These are phyloP conservation scores for Anaspis maculata DNA, from an alignment of 2,888 invertebrate genomes.

Conservation along the genomic window DNA sequence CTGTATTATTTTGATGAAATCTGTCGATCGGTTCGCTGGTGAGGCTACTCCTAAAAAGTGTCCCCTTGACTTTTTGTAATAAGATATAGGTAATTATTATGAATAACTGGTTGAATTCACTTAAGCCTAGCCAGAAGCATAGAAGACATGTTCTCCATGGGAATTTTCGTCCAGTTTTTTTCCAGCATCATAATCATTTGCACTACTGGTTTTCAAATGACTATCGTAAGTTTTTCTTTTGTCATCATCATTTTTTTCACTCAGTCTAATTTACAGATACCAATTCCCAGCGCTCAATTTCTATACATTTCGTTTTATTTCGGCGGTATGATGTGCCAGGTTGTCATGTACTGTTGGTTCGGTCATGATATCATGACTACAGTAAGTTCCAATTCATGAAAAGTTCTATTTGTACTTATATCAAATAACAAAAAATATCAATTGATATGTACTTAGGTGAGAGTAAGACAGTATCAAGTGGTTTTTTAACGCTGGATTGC, in stretches of 20 bases:
- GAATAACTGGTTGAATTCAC: no score
- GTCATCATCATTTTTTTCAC: no score
- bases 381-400: constrained; percentile 4
- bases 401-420: background rate
- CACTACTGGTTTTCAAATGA: constrained; percentile 11
- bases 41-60: no score
- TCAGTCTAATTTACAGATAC: no score
- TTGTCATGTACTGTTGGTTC: constrained; percentile 11
- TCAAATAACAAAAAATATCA: no score
- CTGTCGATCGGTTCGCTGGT: no score
- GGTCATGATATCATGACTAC: constrained; percentile 12
- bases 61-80: no score
- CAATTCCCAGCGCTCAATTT: constrained; percentile 5
- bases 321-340: constrained; percentile 10
- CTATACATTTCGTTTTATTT: constrained; percentile 8
- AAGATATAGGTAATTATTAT: no score
- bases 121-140: constrained; percentile 6
- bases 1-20: no score
- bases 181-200: constrained; percentile 13
- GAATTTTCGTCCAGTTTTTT: constrained; percentile 10
- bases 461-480: no score
- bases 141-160: constrained; percentile 6
- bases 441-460: no score
- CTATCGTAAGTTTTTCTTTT: constrained; percentile 8
- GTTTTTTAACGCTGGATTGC: no score